phyloP scores from a whole-genome alignment of 2,113 vertebrate species.

The Spea bombifrons region DNA sequence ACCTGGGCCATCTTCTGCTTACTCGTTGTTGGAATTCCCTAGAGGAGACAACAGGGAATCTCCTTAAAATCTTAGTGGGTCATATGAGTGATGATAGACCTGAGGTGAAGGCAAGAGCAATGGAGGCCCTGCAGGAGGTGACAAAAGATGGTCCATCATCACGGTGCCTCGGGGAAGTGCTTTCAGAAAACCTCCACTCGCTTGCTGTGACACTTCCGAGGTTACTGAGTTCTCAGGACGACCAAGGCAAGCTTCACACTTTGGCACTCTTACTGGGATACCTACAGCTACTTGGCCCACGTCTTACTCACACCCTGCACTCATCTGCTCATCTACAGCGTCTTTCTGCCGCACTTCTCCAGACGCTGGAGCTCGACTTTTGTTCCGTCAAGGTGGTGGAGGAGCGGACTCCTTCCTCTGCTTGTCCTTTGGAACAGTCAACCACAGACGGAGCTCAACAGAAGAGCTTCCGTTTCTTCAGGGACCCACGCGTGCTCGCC shows the following conservation, averaged over 20 bases:
- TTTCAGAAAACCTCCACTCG: conserved; percentile 86
- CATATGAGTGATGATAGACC: conserved; percentile 78
- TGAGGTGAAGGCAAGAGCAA: conserved; percentile 70
- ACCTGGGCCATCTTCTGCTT: conserved; percentile 71
- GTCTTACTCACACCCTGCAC: conserved; percentile 72
- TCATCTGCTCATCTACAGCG: conserved; percentile 82
- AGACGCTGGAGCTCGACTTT: conserved; percentile 87
- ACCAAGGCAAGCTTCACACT: conserved; percentile 79
- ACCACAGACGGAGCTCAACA: conserved; percentile 39
- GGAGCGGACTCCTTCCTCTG: conserved; percentile 59
- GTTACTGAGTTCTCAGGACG: conserved; percentile 84
- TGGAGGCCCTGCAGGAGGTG: conserved; percentile 59
- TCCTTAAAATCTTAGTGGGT: conserved; percentile 82
- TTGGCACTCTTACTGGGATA: conserved; percentile 83
- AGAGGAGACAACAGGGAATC: conserved; percentile 65
- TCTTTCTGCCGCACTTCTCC: conserved; percentile 83
- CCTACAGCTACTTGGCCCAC: conserved; percentile 82
- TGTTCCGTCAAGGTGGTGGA: conserved; percentile 81
- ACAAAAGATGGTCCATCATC: conserved; percentile 60
- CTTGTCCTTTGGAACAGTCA: fast-evolving
- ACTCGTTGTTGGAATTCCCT: conserved; percentile 72
- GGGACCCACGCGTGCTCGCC: conserved; percentile 73
- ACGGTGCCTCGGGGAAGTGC: conserved; percentile 70
- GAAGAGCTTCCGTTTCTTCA: conserved; percentile 87
- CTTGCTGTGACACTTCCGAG: conserved; percentile 83